Evolutionary conservation across 2,113 vertebrate species (phyloP).

Genomic region (Centropus bengalensis): DNA sequence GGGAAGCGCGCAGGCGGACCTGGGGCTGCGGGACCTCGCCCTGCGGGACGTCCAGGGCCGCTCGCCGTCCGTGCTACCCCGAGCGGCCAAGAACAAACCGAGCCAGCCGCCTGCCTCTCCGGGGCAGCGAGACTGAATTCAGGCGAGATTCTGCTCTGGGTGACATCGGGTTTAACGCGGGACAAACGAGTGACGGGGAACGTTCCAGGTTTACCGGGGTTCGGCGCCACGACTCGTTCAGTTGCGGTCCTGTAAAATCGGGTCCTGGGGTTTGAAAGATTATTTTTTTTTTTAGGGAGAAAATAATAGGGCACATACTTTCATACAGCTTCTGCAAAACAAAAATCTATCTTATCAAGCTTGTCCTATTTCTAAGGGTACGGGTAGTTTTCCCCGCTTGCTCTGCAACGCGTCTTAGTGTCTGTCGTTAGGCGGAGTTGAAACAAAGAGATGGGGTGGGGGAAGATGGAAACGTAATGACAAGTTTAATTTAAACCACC

Average conservation of each 20-base stretch:
- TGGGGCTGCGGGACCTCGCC: too few species aligned
- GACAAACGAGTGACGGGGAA: neutral
- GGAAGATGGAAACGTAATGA: neutral
- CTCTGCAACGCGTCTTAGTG: neutral
- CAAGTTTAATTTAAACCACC: constrained; percentile 6
- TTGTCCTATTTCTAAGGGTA: accelerated
- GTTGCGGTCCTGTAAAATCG: neutral
- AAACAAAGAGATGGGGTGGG: neutral
- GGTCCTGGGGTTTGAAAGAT: neutral
- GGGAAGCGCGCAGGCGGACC: neutral
- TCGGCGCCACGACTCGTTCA: neutral
- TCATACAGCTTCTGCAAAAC: neutral
- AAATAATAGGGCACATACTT: neutral
- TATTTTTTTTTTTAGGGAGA: neutral
- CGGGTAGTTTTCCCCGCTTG: neutral
- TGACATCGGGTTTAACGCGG: neutral
- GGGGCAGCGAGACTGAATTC: too few species aligned
- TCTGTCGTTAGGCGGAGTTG: neutral
- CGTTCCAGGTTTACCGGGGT: neutral
- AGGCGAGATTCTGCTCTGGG: neutral
- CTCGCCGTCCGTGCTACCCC: too few species aligned
- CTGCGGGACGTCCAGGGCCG: too few species aligned
- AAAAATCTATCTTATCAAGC: neutral
- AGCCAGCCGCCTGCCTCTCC: neutral
- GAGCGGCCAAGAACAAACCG: too few species aligned